Base-by-base conservation (phyloP, 2,113 vertebrate genomes). In the Macquaria australasica region DNA sequence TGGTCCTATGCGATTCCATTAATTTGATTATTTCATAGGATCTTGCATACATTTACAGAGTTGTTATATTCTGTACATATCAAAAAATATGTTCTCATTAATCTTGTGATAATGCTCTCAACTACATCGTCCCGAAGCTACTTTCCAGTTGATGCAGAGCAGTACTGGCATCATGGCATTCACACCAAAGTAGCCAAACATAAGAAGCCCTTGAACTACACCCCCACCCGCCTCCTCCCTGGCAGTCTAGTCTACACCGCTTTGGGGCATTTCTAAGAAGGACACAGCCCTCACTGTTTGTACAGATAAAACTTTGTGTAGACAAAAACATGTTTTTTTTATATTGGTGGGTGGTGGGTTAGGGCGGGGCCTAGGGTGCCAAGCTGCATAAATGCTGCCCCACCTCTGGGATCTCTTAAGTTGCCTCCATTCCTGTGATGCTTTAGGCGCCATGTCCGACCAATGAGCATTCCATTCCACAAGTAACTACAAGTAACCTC, bases 401-500 rank as follows among this genome's bases (percentile, higher is more conserved):
- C 90, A 87, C 93, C 90, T 88, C 79, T 58, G 56, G 73, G 85
- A 87, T 93, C 83, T 86, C 84, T 88, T 34, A 34, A 34, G 34
- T 34, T 14, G 70, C 87, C 88, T 84, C 85, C 87, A 95, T 95
- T 94, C 89, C 72, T 92, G 88, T 37, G 72, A 94, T 87, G 90
- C 87, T 93, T 93, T 51, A 78, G 91, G 91, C 86, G 20, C 85
- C 74, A 12, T 31, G 88, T 86, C 84, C 62, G 45, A 94, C 87
- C 84, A 64, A 73, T 41, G 81, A 92, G 91, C 90, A 92, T 95
- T 92, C 91, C 93, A 90, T 93, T 95, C 89, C 93, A 89, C 93
- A 91, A 94, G 90, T 90, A 91, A 92, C 84, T 88, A 93, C 92
- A 92, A 92, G 88, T 86, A 89, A 85, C 87, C 45, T 83, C 74